These are phyloP conservation scores for Siphonodentalium dalli DNA, from an alignment of 2,888 invertebrate genomes.

Conservation along the genomic window DNA sequence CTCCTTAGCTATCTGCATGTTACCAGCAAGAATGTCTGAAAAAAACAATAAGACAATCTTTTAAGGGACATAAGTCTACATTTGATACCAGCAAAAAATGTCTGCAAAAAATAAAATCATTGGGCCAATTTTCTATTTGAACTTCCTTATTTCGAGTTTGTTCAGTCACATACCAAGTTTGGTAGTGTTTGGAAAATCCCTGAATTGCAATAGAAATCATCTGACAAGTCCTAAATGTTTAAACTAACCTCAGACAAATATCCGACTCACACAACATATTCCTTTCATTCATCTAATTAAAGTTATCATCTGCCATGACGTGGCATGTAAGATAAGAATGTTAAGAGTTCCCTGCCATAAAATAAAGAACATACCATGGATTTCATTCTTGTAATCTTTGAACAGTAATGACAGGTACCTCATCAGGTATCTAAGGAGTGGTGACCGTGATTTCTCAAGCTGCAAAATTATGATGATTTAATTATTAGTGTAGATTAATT, in stretches of 20 bases:
- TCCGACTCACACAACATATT: no score
- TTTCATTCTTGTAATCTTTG: conserved; percentile 67
- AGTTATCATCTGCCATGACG: background rate
- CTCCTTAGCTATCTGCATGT: conserved; percentile 66
- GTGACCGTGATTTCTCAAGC: conserved; percentile 67
- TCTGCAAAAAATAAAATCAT: background rate
- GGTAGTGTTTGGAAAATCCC: no score
- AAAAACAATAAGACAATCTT: background rate
- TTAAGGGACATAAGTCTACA: background rate
- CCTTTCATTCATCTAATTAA: no score
- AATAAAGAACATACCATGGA: conserved; percentile 47
- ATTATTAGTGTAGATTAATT: no score
- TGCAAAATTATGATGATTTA: conserved; percentile 19
- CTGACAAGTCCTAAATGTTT: no score
- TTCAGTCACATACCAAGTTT: no score
- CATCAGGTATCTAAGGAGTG: conserved; percentile 66
- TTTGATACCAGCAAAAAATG: background rate
- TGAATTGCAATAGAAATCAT: no score
- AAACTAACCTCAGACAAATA: no score
- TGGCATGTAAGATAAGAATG: background rate
- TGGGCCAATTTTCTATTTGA: no score
- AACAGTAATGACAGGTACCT: conserved; percentile 66
- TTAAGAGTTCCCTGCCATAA: background rate
- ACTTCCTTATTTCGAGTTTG: no score
- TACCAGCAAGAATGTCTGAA: conserved; percentile 65